Base-by-base conservation (phyloP, 1,140 invertebrate species). In the Drosophila sturtevanti region DNA sequence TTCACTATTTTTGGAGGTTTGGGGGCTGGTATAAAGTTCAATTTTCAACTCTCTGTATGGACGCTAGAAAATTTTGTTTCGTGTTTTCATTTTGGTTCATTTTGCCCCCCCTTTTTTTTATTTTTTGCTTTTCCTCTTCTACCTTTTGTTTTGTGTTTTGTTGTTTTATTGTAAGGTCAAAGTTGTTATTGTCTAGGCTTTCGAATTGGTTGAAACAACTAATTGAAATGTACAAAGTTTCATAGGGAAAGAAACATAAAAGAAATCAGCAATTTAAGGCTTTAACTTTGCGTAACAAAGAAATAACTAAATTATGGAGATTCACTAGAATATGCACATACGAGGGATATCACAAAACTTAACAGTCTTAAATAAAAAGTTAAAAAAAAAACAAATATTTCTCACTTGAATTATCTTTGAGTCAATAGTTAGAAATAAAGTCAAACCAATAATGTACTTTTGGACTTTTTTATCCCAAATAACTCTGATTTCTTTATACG, bases 171-270 rank as follows among this genome's bases (percentile, higher is more conserved):
- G 54, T 52, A 63, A 55, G 63, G 61, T 75, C 56, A 59, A 55
- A 63, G 24, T 38, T 34, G 64, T 27, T 52, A 44, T n/a, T 68
- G 34, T 51, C 10, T 68, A 35, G 31, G 52, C 18, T 63, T 68
- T 61, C 12, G 65, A 54, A 63, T 72, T 65, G 69, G 61, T 27
- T 16, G 11, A 61, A 27, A 48, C 6, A 14, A 61, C 70, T 77
- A 77, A 77, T 77, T 77, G 71, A 65, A 68, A 65, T 70, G 22
- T 31, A n/a, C 37, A 54, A 64, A 55, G 14, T 63, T 63, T 34
- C 31, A 16, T 51, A 9, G 21, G 7, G 24, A 59, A 37, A n/a
- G 10, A 12, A 22, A 16, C 16, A 18, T 9, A 38, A 22, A 31
- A 6, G 18, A 59, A 22, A 21, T 59, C 31, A 38, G n/a, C 58